Percentiles rank a stretch among this genome's conserved stretches.
These are phyloP conservation scores for Brenthis ino DNA, from an alignment of 2,888 invertebrate species.

Conservation along the genomic window DNA sequence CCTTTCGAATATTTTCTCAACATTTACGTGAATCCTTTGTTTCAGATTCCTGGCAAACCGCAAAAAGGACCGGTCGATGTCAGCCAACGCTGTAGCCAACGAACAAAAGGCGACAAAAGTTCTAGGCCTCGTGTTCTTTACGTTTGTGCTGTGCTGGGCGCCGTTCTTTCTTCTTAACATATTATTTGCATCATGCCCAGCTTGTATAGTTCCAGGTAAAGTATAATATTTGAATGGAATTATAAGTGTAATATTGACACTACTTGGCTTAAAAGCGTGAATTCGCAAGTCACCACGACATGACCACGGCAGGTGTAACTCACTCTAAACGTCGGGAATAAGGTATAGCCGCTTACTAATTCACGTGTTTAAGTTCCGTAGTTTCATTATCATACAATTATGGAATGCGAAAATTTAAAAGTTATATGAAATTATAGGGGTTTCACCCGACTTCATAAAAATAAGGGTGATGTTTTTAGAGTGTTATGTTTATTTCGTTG, in stretches of 20 bases:
- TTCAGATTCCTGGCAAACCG: conserved; percentile 84
- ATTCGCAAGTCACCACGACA: too few species aligned
- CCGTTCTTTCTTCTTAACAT: conserved; percentile 96
- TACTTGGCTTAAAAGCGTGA: too few species aligned
- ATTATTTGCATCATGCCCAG: conserved; percentile 91
- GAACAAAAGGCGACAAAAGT: conserved; percentile 98
- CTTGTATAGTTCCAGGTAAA: conserved; percentile 87
- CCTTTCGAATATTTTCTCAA: neutral
- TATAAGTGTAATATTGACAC: neutral
- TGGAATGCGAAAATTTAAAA: too few species aligned
- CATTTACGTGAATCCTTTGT: conserved; percentile 10
- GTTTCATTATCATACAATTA: too few species aligned
- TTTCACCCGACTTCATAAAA: too few species aligned
- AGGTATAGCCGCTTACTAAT: too few species aligned
- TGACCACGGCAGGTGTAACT: too few species aligned
- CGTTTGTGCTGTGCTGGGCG: conserved; percentile 96
- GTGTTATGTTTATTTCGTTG: too few species aligned
- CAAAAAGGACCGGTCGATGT: conserved; percentile 86
- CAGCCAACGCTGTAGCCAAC: conserved; percentile 91
- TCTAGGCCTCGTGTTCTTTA: conserved; percentile 94
- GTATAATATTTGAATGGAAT: neutral
- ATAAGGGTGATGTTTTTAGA: too few species aligned
- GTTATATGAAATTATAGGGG: too few species aligned
- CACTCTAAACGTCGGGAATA: too few species aligned
- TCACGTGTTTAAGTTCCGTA: too few species aligned